Conservation (phyloP, 2,888 invertebrate genomes). For the Drosophila hamatofila region DNA sequence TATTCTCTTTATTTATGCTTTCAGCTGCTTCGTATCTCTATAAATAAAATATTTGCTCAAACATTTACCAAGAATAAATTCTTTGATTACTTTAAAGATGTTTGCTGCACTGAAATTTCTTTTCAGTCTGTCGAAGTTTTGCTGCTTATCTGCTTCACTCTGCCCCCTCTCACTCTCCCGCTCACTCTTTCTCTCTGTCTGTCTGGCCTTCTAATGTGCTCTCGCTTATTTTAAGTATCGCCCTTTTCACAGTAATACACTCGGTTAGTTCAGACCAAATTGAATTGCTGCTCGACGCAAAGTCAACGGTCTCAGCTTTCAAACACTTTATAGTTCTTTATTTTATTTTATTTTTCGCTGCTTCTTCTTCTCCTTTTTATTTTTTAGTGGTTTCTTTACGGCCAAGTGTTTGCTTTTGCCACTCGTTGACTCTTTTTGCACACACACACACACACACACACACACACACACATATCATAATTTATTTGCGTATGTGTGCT, state of each 20-base stretch:
- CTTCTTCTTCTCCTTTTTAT: constrained; percentile 1
- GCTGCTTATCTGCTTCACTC: constrained; percentile 15
- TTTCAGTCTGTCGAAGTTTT: constrained; percentile 1
- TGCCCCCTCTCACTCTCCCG: not conserved
- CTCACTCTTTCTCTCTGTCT: not conserved
- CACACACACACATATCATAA: constrained; percentile 50
- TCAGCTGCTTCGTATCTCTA: not conserved
- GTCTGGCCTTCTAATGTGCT: constrained; percentile 8
- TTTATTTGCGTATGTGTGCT: constrained; percentile 59
- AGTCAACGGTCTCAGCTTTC: constrained; percentile 66
- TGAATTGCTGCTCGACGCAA: constrained; percentile 67
- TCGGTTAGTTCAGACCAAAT: constrained; percentile 65
- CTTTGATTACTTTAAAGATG: constrained; percentile 21
- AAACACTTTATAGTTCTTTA: constrained; percentile 70
- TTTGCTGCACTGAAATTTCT: constrained; percentile 15
- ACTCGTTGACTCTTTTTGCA: constrained; percentile 66
- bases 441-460: constrained; percentile 39
- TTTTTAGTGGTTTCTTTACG: constrained; percentile 35
- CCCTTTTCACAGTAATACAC: constrained; percentile 43
- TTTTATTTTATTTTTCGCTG: constrained; percentile 16
- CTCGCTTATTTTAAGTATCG: constrained; percentile 32
- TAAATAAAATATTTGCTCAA: constrained; percentile 6
- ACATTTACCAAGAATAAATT: constrained; percentile 8
- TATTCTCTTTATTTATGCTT: constrained; percentile 9
- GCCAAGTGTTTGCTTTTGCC: constrained; percentile 69